Base-by-base conservation (phyloP, 1,140 invertebrate species). In the Lucilia sericata region DNA sequence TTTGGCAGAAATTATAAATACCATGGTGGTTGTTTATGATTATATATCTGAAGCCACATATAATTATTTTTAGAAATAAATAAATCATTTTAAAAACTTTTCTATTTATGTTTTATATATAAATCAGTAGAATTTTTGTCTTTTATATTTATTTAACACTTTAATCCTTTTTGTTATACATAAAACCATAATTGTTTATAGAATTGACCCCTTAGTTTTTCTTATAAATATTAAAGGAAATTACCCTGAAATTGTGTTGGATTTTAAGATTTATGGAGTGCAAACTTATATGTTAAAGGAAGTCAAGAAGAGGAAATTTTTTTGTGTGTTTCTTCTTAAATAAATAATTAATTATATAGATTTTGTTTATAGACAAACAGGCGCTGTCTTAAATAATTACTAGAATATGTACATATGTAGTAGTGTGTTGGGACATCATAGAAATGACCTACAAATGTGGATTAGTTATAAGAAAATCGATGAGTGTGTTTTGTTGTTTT, bases 261-360 rank as follows among this genome's bases (percentile, higher is more conserved):
- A n/a, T 25, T n/a, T 70, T 70, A 70, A 70, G 65, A 70, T 70
- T 70, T 70, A 70, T 70, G n/a, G 19, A 70, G 65, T 70, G 65
- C 65, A 70, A 70, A 70, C 25, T 70, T 70, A 9, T 25, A 70
- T 70, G 65, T 70, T 70, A 70, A 70, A 70, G 19, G 65, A 70
- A 70, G 65, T 70, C 65, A 70, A 70, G 42, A 8, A 42, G 9
- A 21, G 65, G 65, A 70, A 9, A 70, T 1, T 70, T 30, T 21
- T 70, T 25, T 70, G 21, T 70, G 9, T 70, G 0, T 70, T 21
- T 21, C 21, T 3, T 12, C 19, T 21, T 21, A n/a, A 21, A 25
- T n/a, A 25, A 70, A 12, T 70, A 19, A 70, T 70, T 70, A 70
- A 70, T 70, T 70, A 25, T 70, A 70, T 19, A 60, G 42, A 60